Percentiles rank a stretch among this genome's conserved stretches.
phyloP scores from a whole-genome alignment of 2,797 vertebrate species.

The Cryptoprocta ferox region DNA sequence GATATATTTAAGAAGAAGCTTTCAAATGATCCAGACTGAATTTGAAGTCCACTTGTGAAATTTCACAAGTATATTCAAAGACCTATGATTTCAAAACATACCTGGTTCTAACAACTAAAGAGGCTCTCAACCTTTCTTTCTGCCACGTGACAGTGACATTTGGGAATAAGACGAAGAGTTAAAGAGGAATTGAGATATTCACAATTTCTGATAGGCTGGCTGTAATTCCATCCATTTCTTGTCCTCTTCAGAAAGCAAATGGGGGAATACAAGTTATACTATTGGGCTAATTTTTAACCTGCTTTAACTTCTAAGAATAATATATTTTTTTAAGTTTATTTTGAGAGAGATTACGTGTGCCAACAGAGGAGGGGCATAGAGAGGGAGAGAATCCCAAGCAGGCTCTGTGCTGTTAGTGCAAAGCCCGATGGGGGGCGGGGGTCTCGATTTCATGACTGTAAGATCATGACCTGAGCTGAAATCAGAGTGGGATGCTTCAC shows the following conservation, averaged over 20 bases:
- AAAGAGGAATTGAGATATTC: background rate
- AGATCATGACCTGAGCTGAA: no score
- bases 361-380: no score
- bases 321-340: no score
- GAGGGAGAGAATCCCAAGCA: no score
- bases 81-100: background rate
- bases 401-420: no score
- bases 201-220: background rate
- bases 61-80: background rate
- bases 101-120: background rate
- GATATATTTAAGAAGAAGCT: background rate
- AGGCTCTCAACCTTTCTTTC: background rate
- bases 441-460: no score
- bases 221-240: background rate
- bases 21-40: background rate
- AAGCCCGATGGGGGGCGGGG: no score
- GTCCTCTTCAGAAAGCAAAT: background rate
- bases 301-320: background rate
- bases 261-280: background rate
- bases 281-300: background rate
- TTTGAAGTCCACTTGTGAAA: background rate
- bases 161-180: background rate
- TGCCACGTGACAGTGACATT: background rate
- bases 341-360: no score
- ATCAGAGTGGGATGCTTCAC: no score